phyloP scores from a whole-genome alignment of 2,888 invertebrate genomes.

The Athrips mouffetella region DNA sequence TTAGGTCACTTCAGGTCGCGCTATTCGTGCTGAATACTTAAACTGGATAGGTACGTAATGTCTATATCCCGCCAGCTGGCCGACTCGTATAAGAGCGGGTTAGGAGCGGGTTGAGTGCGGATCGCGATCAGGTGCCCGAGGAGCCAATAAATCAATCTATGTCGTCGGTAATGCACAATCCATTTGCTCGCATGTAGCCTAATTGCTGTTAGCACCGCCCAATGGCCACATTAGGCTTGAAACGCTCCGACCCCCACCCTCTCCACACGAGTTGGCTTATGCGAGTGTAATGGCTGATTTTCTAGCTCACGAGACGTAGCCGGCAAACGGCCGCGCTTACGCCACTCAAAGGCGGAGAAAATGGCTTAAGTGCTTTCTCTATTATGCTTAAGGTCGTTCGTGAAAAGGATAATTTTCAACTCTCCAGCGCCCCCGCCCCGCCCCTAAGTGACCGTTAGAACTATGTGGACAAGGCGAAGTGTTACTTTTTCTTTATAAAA shows the following conservation, averaged over 20 bases:
- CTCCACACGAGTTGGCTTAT: slow-evolving; percentile 54
- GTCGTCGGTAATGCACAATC: slow-evolving; percentile 74
- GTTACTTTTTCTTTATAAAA: not conserved
- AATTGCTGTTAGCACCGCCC: slow-evolving; percentile 76
- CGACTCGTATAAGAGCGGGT: too few species aligned
- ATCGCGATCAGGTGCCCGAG: slow-evolving; percentile 31
- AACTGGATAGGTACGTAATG: slow-evolving; percentile 49
- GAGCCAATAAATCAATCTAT: slow-evolving; percentile 72
- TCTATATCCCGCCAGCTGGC: slow-evolving; percentile 56
- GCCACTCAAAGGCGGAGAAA: slow-evolving; percentile 78
- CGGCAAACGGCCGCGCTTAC: slow-evolving; percentile 74
- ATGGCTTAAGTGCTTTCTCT: slow-evolving; percentile 79
- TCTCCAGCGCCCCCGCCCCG: slow-evolving; percentile 65
- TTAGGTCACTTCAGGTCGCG: slow-evolving; percentile 50
- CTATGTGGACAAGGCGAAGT: slow-evolving; percentile 45
- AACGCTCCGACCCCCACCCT: slow-evolving; percentile 49
- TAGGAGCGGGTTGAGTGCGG: too few species aligned
- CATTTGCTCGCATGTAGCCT: slow-evolving; percentile 72
- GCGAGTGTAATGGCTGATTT: slow-evolving; percentile 72
- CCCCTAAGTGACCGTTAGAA: slow-evolving; percentile 39
- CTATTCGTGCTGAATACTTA: slow-evolving; percentile 51
- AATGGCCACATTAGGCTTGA: slow-evolving; percentile 69
- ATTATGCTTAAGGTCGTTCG: slow-evolving; percentile 77
- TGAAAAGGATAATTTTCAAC: slow-evolving; percentile 79
- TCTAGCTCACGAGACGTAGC: slow-evolving; percentile 74